Evolutionary conservation across 2,888 invertebrate genomes (phyloP).

Genomic region (Chrysodeixis includens): DNA sequence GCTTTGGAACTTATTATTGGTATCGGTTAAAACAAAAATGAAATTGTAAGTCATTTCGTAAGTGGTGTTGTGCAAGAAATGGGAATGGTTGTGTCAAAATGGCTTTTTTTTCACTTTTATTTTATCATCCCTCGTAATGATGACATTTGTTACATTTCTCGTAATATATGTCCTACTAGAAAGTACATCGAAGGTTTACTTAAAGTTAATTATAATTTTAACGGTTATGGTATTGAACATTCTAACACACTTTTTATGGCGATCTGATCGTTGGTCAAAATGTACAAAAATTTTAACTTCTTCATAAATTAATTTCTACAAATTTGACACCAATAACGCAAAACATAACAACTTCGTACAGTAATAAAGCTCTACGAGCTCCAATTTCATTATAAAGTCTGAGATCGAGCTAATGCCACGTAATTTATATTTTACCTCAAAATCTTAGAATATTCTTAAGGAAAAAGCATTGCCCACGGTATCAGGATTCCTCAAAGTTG

Average conservation of each 20-base stretch:
- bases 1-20: slow-evolving; percentile 77
- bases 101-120: too few relatives aligned
- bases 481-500: slow-evolving; percentile 80
- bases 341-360: background rate
- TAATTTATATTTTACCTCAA: slow-evolving; percentile 62
- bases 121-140: too few relatives aligned
- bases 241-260: too few relatives aligned
- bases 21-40: slow-evolving; percentile 74
- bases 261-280: too few relatives aligned
- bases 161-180: background rate
- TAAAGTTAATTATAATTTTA: too few relatives aligned
- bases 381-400: slow-evolving; percentile 29
- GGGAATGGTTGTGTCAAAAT: background rate
- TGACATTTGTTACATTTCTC: too few relatives aligned
- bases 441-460: slow-evolving; percentile 61
- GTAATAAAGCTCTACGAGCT: slow-evolving; percentile 11
- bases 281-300: too few relatives aligned
- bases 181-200: background rate
- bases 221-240: too few relatives aligned
- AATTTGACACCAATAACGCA: background rate
- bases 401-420: slow-evolving; percentile 32
- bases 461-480: slow-evolving; percentile 70
- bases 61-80: slow-evolving; percentile 57
- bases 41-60: slow-evolving; percentile 70
- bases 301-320: background rate